Evolutionary conservation across 2,113 vertebrate species (phyloP).

Genomic region (Alosa alosa): DNA sequence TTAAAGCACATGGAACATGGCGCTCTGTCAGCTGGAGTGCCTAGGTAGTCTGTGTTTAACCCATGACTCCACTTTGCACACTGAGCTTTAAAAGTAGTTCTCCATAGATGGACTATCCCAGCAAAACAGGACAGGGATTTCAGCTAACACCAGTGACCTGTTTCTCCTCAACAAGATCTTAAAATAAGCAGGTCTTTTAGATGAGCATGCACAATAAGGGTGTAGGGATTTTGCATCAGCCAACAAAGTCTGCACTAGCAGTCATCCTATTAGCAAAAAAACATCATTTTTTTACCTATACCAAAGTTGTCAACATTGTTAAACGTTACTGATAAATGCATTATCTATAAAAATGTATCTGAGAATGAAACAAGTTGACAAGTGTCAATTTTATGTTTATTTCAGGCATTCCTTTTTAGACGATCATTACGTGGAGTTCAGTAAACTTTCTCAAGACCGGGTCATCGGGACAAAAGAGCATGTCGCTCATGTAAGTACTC

Average conservation of each 20-base stretch:
- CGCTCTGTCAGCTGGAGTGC: neutral
- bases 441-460: conserved; percentile 96
- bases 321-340: neutral
- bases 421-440: conserved; percentile 99
- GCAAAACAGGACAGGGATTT: neutral
- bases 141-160: neutral
- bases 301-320: neutral
- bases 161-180: neutral
- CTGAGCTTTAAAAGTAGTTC: neutral
- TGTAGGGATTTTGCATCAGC: neutral
- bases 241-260: neutral
- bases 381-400: conserved; percentile 34
- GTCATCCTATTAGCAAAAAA: neutral
- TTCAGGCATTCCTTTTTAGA: conserved; percentile 94
- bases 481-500: conserved; percentile 84
- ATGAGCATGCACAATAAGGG: neutral
- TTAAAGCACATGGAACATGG: conserved; percentile 9
- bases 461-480: conserved; percentile 98
- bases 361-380: neutral
- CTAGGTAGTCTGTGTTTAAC: conserved; percentile 6
- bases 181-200: neutral
- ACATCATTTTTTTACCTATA: neutral
- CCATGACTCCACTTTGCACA: neutral
- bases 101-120: neutral
- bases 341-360: neutral